A percentile compares a stretch with the other conserved stretches of the same genome.
Conservation (phyloP, 2,113 vertebrate species). For the Atractosteus spatula region DNA sequence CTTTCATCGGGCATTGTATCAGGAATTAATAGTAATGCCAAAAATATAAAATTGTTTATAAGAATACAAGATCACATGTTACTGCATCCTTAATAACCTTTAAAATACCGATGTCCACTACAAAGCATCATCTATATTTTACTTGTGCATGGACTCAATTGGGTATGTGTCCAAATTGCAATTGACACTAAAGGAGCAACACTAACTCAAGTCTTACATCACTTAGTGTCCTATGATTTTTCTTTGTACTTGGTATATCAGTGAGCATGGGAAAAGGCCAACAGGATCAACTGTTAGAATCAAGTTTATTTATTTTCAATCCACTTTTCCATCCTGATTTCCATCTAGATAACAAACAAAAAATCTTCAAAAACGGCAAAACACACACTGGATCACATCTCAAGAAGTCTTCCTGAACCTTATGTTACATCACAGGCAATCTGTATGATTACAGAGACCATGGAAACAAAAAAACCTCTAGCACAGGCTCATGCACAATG, state of each 20-base stretch:
- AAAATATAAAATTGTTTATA: no score
- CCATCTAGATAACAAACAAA: neutral
- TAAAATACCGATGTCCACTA: no score
- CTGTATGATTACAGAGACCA: no score
- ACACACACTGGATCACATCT: neutral
- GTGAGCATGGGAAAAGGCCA: neutral
- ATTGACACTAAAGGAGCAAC: neutral
- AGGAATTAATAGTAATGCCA: no score
- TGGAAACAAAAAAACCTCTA: no score
- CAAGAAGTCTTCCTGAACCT: neutral
- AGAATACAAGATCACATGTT: no score
- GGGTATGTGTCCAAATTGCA: neutral
- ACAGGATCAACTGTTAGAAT: neutral
- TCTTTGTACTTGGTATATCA: neutral
- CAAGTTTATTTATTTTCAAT: neutral
- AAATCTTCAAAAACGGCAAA: neutral
- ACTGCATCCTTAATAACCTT: no score
- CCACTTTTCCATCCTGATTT: neutral
- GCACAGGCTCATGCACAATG: no score
- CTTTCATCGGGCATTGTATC: no score
- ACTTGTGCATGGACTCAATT: neutral
- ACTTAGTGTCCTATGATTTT: neutral
- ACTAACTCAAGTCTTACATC: neutral
- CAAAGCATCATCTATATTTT: neutral
- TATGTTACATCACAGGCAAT: no score